Evolutionary conservation across 2,888 invertebrate genomes (phyloP).

Genomic region (Encarsia formosa): DNA sequence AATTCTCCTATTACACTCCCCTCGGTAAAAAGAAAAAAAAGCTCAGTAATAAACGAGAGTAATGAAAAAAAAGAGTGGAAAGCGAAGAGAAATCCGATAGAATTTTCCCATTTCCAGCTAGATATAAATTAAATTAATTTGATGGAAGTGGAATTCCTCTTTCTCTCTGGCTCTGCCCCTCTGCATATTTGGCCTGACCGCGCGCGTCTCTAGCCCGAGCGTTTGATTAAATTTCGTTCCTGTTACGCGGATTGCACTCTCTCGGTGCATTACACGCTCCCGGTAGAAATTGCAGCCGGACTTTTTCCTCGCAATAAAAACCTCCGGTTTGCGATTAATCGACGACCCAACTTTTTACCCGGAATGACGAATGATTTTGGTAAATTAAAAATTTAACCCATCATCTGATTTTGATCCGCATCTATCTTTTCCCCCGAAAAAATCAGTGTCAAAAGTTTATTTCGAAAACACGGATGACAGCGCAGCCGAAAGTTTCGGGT

Average conservation of each 20-base stretch:
- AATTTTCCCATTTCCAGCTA: conserved; percentile 39
- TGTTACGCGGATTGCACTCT: conserved; percentile 34
- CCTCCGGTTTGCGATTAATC: conserved; percentile 21
- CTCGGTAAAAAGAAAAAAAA: too few species aligned
- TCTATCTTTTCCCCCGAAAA: too few species aligned
- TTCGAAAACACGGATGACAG: too few species aligned
- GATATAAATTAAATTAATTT: conserved; percentile 50
- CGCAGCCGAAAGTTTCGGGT: too few species aligned
- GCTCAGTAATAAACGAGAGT: background rate
- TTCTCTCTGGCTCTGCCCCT: conserved; percentile 26
- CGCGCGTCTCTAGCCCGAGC: conserved; percentile 32
- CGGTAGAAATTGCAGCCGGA: background rate
- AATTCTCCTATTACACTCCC: too few species aligned
- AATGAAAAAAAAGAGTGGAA: background rate
- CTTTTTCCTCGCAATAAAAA: conserved; percentile 13
- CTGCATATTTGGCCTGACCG: conserved; percentile 39
- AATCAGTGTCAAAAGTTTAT: too few species aligned
- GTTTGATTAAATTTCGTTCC: conserved; percentile 46
- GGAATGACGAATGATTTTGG: conserved; percentile 24
- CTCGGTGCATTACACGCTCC: conserved; percentile 14
- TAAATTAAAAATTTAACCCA: conserved; percentile 24
- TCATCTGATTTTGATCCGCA: too few species aligned
- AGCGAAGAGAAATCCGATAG: conserved; percentile 27
- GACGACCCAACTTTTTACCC: conserved; percentile 15
- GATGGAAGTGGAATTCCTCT: conserved; percentile 40